These are phyloP conservation scores for Myanophis thanlyinensis DNA, from an alignment of 2,113 vertebrate species.

Conservation along the genomic window DNA sequence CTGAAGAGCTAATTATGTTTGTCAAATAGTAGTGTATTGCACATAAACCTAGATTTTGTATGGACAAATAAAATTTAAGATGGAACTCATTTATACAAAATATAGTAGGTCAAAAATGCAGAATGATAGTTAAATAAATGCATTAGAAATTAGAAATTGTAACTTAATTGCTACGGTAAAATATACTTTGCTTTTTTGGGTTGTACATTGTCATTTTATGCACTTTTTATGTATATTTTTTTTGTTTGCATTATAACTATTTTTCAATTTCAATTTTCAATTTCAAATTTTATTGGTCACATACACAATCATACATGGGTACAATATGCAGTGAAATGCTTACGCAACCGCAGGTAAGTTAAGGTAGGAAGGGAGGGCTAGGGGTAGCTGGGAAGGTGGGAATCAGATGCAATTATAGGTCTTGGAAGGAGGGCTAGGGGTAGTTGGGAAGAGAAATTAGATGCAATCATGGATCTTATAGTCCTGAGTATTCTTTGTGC, in stretches of 20 bases:
- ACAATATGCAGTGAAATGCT: no score
- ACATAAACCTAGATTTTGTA: neutral
- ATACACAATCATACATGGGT: no score
- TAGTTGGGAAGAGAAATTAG: no score
- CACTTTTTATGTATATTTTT: neutral
- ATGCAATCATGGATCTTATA: no score
- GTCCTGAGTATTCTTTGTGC: no score
- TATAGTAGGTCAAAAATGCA: neutral
- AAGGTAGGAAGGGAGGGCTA: no score
- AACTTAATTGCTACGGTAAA: neutral
- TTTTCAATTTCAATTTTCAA: no score
- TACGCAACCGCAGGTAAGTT: no score
- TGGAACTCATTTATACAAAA: neutral
- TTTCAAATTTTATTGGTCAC: no score
- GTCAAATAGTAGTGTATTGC: neutral
- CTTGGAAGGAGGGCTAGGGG: no score
- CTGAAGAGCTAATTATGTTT: neutral
- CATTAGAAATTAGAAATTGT: neutral
- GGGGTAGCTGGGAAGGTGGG: no score
- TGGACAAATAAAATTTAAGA: neutral
- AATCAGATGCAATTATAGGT: no score
- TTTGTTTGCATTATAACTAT: neutral
- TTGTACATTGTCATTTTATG: neutral
- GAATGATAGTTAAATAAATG: neutral
- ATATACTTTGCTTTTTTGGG: neutral